These are phyloP conservation scores for Numenius arquata DNA, from an alignment of 2,113 vertebrate species.

Conservation along the genomic window DNA sequence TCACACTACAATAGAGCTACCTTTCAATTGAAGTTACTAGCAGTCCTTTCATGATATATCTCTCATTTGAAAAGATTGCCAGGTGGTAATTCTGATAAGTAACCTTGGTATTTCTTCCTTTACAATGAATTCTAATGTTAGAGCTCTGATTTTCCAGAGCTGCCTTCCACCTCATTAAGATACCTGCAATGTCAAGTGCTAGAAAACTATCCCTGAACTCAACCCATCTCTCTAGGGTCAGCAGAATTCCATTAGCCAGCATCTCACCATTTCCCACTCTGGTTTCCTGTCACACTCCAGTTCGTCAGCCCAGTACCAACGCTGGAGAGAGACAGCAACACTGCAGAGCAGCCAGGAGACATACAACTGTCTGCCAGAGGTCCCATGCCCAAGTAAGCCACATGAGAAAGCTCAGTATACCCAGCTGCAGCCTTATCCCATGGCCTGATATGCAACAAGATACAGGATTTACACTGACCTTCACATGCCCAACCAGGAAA, in stretches of 20 bases:
- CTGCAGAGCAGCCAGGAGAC: background rate
- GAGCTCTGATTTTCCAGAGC: background rate
- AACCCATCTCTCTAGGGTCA: background rate
- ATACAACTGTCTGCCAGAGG: background rate
- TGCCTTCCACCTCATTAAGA: background rate
- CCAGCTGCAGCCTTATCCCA: background rate
- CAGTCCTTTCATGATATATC: background rate
- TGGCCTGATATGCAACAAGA: background rate
- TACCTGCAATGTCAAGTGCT: background rate
- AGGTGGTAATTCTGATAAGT: background rate
- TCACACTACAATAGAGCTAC: background rate
- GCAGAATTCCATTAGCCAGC: background rate
- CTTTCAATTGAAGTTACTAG: background rate
- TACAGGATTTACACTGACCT: background rate
- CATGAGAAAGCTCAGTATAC: fast-evolving
- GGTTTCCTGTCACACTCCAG: background rate
- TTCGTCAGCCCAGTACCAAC: background rate
- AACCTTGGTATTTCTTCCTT: background rate
- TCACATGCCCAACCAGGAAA: background rate
- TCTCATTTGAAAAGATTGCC: background rate
- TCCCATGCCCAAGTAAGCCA: background rate
- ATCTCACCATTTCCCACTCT: background rate
- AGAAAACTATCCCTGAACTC: background rate
- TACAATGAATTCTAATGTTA: background rate
- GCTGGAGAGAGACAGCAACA: background rate